phyloP scores from a whole-genome alignment of 2,888 invertebrate species.

The Diplazon laetatorius region DNA sequence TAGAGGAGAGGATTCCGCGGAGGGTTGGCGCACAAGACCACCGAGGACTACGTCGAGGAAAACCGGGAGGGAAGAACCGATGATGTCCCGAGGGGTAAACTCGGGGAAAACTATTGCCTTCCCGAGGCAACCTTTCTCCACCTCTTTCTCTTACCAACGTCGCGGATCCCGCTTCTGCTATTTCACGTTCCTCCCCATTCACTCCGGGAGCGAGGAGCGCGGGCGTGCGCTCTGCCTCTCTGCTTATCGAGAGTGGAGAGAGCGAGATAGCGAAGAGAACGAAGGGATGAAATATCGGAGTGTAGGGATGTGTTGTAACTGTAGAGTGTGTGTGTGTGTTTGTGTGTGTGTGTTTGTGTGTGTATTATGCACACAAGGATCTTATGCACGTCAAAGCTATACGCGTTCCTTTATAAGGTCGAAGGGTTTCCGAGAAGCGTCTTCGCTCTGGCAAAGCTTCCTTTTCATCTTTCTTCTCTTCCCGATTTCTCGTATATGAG shows the following conservation, averaged over 20 bases:
- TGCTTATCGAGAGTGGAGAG: constrained; percentile 55
- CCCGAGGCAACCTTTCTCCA: constrained; percentile 35
- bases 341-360: neutral
- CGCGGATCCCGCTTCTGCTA: constrained; percentile 48
- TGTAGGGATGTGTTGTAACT: constrained; percentile 46
- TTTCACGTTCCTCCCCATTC: constrained; percentile 22
- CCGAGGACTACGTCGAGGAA: constrained; percentile 54
- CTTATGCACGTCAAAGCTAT: constrained; percentile 44
- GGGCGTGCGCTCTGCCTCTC: constrained; percentile 18
- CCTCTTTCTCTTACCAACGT: constrained; percentile 19
- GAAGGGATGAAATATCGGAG: constrained; percentile 56
- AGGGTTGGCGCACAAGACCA: constrained; percentile 49
- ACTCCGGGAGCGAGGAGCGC: constrained; percentile 20
- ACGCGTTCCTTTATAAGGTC: constrained; percentile 49
- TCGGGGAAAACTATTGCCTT: constrained; percentile 75
- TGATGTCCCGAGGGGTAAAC: constrained; percentile 76
- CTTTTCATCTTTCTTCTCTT: constrained; percentile 21
- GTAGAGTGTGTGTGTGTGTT: constrained; percentile 34
- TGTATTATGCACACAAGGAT: constrained; percentile 49
- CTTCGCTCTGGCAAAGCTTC: constrained; percentile 23
- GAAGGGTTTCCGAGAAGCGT: constrained; percentile 66
- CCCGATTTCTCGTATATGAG: neutral
- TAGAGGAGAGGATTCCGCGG: constrained; percentile 45
- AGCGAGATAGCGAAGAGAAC: constrained; percentile 49
- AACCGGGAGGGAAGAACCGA: constrained; percentile 69